Evolutionary conservation across 1,140 invertebrate species (phyloP), one percentile per base, ranked within the genome.

Genomic region (Acromyrmex heyeri): DNA sequence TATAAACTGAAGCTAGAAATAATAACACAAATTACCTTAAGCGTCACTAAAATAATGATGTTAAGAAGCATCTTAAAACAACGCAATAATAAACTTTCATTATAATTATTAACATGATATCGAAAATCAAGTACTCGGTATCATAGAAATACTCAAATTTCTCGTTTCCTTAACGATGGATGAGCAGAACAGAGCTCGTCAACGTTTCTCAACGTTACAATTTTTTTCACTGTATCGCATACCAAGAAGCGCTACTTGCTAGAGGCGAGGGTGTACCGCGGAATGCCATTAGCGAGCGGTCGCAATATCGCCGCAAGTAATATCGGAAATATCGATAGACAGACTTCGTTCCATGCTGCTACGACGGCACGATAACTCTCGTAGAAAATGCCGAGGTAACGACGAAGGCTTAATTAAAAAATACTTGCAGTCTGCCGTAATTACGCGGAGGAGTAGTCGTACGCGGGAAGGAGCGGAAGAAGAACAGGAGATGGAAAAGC

Each of bases 361-460:
- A n/a, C 75, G 30, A n/a, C 27, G 82, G 69, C 50, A 34, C 82
- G 69, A 86, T 89, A 88, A 90, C 88, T 89, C 88, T 89, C 65
- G 10, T 24, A 64, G 85, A 89, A 83, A 83, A 90, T 90, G 38
- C 83, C 38, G 59, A 79, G 30, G 38, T 21, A 16, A 50, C 61
- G 67, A 44, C 21, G 18, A n/a, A 53, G 57, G 48, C 65, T 91
- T 91, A 91, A 91, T 91, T 91, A 89, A 91, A 91, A 91, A 91
- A 91, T 90, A 88, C 85, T 90, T 75, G 86, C 82, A 55, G 62
- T 16, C 69, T 30, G 34, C 75, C 70, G 72, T 87, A 89, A 87
- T 89, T 77, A 86, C 85, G 75, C 64, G 70, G 14, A n/a, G 59
- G 73, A 59, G 62, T 53, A 27, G 2, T 64, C 21, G 24, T 8